Conservation (phyloP, 2,888 invertebrate genomes). For the Caradrina clavipalpis region DNA sequence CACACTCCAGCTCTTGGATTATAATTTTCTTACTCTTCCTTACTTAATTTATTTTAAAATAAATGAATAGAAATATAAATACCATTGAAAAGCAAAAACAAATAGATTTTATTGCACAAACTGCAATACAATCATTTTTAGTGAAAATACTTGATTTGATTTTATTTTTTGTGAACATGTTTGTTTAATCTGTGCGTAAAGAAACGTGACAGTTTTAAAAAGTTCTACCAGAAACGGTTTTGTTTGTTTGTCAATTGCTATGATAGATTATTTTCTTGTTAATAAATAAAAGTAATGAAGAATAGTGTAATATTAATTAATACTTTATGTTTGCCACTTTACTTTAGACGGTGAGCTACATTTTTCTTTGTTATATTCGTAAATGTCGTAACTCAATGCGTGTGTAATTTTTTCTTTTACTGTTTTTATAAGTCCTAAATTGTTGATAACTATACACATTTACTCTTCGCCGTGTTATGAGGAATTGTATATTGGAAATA, state of each 20-base stretch:
- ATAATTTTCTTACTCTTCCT: too few relatives aligned
- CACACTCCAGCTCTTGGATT: accelerated
- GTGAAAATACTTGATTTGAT: too few relatives aligned
- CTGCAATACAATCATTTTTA: too few relatives aligned
- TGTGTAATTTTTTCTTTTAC: not conserved
- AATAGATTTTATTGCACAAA: too few relatives aligned
- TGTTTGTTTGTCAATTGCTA: conserved; percentile 18
- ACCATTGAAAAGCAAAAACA: too few relatives aligned
- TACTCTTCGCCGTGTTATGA: not conserved
- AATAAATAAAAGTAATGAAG: conserved; percentile 4
- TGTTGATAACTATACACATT: not conserved
- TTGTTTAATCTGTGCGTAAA: not conserved
- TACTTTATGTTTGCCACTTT: not conserved
- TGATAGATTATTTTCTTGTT: conserved; percentile 28
- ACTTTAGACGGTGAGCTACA: not conserved
- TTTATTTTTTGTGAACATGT: too few relatives aligned
- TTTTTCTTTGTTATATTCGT: not conserved
- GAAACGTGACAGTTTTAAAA: conserved; percentile 41
- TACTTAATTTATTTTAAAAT: too few relatives aligned
- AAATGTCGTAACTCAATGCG: not conserved
- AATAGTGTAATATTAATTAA: not conserved
- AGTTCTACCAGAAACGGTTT: conserved; percentile 48
- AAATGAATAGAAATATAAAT: too few relatives aligned
- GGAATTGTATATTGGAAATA: not conserved
- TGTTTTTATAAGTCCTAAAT: not conserved